Percentiles rank a stretch among this genome's conserved stretches.
Conservation (phyloP, 2,888 invertebrate genomes). For the Eupithecia dodoneata region DNA sequence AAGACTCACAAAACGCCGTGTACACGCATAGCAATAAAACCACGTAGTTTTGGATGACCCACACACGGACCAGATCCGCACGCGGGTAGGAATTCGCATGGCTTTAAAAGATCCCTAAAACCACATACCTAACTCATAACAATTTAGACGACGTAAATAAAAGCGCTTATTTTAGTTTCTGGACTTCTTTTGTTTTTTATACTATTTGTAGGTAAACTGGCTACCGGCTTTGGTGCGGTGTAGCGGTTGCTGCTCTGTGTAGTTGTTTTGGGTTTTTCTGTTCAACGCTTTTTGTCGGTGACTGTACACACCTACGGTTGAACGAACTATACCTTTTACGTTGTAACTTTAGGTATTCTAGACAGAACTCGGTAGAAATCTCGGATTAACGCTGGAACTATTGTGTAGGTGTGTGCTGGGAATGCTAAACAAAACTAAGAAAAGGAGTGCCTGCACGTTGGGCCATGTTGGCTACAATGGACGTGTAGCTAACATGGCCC, state of each 20-base stretch:
- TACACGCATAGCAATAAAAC: background rate
- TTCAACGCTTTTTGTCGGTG: slow-evolving; percentile 2
- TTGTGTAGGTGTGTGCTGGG: slow-evolving; percentile 29
- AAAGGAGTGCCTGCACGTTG: background rate
- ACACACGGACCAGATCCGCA: too few species aligned
- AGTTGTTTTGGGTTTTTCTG: background rate
- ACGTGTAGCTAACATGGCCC: background rate
- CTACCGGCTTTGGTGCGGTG: background rate
- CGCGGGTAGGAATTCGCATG: background rate
- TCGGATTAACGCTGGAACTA: slow-evolving; percentile 27
- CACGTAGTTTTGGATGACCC: too few species aligned
- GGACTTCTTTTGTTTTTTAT: background rate
- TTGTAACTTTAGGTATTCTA: slow-evolving; percentile 12
- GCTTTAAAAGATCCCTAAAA: background rate
- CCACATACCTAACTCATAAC: background rate
- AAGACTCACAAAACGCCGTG: background rate
- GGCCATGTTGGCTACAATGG: background rate
- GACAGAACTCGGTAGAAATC: slow-evolving; percentile 20
- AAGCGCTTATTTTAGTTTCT: background rate
- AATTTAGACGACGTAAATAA: too few species aligned
- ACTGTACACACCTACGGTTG: slow-evolving; percentile 22
- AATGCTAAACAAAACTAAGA: slow-evolving; percentile 21
- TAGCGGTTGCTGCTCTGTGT: background rate
- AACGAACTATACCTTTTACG: slow-evolving; percentile 22
- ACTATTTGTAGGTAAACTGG: background rate